Conservation (phyloP, 2,888 invertebrate genomes). For the Alentia gelatinosa region DNA sequence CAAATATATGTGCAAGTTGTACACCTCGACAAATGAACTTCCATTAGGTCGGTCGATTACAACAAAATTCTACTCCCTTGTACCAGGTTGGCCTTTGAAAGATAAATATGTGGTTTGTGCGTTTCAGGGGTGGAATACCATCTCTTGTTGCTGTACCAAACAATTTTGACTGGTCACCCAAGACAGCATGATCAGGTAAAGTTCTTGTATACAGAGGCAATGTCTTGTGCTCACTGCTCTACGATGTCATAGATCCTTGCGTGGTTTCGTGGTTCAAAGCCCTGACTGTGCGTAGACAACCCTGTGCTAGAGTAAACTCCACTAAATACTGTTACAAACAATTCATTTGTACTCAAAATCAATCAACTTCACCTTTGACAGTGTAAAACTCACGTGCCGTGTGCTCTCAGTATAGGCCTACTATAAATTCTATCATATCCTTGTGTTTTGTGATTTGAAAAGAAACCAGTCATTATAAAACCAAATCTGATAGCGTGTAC, state of each 20-base stretch:
- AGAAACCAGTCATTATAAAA: background rate
- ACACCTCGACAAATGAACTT: too few species aligned
- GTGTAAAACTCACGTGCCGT: background rate
- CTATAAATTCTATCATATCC: background rate
- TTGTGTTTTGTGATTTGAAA: background rate
- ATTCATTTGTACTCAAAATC: background rate
- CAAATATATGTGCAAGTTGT: too few species aligned
- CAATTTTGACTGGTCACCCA: background rate
- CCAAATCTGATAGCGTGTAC: conserved; percentile 29
- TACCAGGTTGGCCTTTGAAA: too few species aligned
- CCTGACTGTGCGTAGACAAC: background rate
- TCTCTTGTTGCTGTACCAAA: background rate
- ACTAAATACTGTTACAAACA: background rate
- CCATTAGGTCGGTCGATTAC: too few species aligned
- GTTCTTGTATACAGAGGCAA: conserved; percentile 38
- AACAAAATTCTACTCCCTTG: too few species aligned
- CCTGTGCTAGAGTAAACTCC: background rate
- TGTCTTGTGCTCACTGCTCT: background rate
- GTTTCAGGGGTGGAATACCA: too few species aligned
- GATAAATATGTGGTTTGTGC: too few species aligned
- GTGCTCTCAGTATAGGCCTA: background rate
- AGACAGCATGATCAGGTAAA: conserved; percentile 15
- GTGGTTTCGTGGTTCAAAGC: background rate
- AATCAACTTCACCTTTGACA: background rate
- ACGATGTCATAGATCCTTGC: background rate